These are phyloP conservation scores for Halcyon senegalensis DNA, from an alignment of 2,113 vertebrate species.

Conservation along the genomic window DNA sequence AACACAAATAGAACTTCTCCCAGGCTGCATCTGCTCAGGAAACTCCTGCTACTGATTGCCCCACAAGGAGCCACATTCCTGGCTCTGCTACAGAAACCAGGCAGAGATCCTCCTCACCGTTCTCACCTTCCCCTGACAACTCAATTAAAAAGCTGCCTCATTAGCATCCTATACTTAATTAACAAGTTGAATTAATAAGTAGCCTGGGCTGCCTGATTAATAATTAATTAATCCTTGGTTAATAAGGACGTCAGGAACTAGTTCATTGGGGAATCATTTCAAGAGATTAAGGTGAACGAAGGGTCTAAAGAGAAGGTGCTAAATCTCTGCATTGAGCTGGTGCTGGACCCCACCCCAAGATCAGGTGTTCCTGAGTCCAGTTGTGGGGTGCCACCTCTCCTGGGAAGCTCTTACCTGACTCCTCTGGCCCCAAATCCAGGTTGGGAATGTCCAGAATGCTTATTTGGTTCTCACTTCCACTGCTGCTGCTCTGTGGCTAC, in stretches of 20 bases:
- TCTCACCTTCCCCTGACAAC: background rate
- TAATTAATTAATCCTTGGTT: slow-evolving; percentile 52
- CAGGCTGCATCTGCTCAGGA: background rate
- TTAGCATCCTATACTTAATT: slow-evolving; percentile 45
- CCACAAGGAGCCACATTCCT: fast-evolving
- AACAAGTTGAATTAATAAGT: slow-evolving; percentile 16
- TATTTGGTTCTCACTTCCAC: fast-evolving
- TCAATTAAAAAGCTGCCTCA: slow-evolving; percentile 25
- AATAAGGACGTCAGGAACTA: slow-evolving; percentile 33
- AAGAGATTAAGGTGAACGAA: background rate
- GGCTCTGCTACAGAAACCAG: background rate
- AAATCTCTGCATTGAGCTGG: background rate
- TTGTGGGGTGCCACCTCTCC: background rate
- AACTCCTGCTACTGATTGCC: fast-evolving
- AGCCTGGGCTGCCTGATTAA: slow-evolving; percentile 10
- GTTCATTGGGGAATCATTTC: background rate
- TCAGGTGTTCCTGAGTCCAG: background rate
- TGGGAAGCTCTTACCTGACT: background rate
- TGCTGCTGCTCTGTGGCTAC: fast-evolving
- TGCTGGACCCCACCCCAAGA: too few relatives aligned
- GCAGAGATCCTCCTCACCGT: background rate
- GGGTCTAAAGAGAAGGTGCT: background rate
- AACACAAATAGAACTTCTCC: background rate
- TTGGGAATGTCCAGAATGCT: background rate
- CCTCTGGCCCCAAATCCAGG: background rate